Evolutionary conservation across 2,888 invertebrate species (phyloP).

Genomic region (Parelbella ahira): DNA sequence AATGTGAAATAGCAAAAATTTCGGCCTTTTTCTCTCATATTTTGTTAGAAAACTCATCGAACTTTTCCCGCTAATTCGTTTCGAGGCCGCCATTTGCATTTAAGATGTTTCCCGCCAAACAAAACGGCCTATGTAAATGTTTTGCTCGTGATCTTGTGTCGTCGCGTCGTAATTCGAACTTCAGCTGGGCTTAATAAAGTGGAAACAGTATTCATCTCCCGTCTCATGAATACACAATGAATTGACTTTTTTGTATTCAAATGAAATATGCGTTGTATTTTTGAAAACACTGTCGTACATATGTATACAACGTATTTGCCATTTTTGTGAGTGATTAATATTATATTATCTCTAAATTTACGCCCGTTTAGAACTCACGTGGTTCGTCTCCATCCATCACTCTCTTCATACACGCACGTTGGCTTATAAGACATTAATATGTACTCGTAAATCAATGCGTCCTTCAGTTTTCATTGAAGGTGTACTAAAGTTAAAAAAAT

Average conservation of each 20-base stretch:
- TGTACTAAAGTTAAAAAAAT: no score
- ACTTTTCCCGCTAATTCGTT: slow-evolving; percentile 9
- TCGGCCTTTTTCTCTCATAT: background rate
- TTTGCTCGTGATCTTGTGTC: slow-evolving; percentile 14
- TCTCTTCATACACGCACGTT: no score
- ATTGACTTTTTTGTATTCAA: slow-evolving; percentile 11
- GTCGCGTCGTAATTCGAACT: slow-evolving; percentile 16
- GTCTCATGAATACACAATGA: slow-evolving; percentile 23
- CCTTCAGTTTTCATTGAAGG: no score
- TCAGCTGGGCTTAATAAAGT: slow-evolving; percentile 22
- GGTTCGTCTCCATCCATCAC: no score
- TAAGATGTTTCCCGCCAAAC: slow-evolving; percentile 12
- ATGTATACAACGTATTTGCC: no score
- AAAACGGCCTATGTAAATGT: slow-evolving; percentile 15
- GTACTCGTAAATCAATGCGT: no score
- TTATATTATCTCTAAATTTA: no score
- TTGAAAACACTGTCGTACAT: no score
- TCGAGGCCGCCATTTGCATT: slow-evolving; percentile 10
- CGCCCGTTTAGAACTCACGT: no score
- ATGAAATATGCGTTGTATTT: no score
- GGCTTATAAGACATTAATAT: no score
- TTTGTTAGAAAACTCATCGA: slow-evolving; percentile 7
- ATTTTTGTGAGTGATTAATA: no score
- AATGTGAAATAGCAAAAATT: background rate
- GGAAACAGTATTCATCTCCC: slow-evolving; percentile 17